A percentile compares a stretch with the other conserved stretches of the same genome.
Conservation (phyloP, 2,113 vertebrate species). For the human (Homo sapiens) region GRCh38 chr3:141809001-141809500, state of each 20-base stretch:
- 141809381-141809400: background rate
- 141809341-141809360: background rate
- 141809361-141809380: background rate
- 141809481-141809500: no score
- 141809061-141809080: background rate
- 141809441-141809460: no score
- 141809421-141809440: no score
- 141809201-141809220: background rate
- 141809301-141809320: background rate
- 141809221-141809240: background rate
- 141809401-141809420: background rate
- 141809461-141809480: no score
- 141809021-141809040: no score
- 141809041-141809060: background rate
- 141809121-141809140: background rate
- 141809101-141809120: background rate
- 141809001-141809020: background rate
- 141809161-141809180: background rate
- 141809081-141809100: no score
- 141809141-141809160: background rate
- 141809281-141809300: conserved; percentile 20
- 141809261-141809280: background rate
- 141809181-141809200: background rate
- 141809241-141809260: background rate
- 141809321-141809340: background rate